Conservation (phyloP, 2,888 invertebrate species). For the Agriotes lineatus region DNA sequence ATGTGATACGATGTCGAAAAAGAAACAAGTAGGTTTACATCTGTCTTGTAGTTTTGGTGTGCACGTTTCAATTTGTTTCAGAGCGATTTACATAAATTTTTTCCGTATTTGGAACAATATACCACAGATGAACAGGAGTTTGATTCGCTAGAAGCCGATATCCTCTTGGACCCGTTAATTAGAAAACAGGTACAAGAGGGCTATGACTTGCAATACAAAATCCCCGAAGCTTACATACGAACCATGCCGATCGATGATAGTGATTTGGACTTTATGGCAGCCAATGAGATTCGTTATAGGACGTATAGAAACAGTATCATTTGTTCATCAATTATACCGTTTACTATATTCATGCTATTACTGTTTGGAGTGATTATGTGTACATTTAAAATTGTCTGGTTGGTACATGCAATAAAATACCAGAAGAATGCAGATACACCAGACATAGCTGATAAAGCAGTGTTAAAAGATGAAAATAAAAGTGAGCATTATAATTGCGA, state of each 20-base stretch:
- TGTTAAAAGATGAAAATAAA: neutral
- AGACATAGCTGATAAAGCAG: neutral
- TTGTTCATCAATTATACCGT: constrained; percentile 13
- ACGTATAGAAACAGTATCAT: constrained; percentile 1
- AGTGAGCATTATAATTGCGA: neutral
- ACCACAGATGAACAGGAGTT: constrained; percentile 54
- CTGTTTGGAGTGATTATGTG: constrained; percentile 5
- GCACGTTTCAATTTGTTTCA: no score
- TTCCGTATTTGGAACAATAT: constrained; percentile 22
- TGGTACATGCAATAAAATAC: neutral
- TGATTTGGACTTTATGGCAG: neutral
- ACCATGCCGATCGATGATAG: constrained; percentile 60
- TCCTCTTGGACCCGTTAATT: constrained; percentile 61
- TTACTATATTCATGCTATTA: constrained; percentile 9
- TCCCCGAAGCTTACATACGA: constrained; percentile 62
- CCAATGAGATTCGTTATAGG: neutral
- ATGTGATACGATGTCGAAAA: constrained; percentile 56
- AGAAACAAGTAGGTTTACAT: constrained; percentile 48
- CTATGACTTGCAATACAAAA: constrained; percentile 60
- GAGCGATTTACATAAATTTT: constrained; percentile 13
- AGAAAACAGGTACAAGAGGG: constrained; percentile 59
- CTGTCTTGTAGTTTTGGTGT: no score
- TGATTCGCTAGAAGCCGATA: constrained; percentile 57
- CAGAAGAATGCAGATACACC: neutral
- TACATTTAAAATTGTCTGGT: constrained; percentile 17